phyloP scores from a whole-genome alignment of 2,797 vertebrate genomes.

The Periparus ater region DNA sequence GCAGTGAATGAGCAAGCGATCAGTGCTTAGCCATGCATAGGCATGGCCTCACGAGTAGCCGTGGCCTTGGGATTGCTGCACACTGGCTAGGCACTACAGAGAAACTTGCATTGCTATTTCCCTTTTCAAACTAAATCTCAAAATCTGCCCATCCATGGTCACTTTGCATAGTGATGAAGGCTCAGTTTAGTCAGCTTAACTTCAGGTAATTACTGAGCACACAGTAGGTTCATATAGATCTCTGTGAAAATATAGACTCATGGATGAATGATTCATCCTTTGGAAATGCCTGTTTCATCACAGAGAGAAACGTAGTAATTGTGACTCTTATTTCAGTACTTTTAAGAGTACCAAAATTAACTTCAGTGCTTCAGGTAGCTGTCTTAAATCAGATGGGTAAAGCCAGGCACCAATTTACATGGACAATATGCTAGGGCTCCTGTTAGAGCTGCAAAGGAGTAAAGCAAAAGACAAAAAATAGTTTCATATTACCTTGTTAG shows the following conservation, averaged over 20 bases:
- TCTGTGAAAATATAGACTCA: background rate
- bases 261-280: background rate
- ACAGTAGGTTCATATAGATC: background rate
- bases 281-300: background rate
- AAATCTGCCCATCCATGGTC: background rate
- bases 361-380: background rate
- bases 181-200: background rate
- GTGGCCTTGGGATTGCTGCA: background rate
- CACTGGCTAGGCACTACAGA: background rate
- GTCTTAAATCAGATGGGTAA: background rate
- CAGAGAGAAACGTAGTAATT: background rate
- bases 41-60: background rate
- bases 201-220: background rate
- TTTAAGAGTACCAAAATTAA: background rate
- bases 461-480: background rate
- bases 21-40: constrained; percentile 29
- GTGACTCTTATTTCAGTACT: background rate
- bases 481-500: background rate
- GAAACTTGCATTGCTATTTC: background rate
- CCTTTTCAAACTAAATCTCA: constrained; percentile 3
- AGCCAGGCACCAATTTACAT: background rate
- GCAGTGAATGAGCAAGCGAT: background rate
- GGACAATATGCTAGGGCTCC: background rate
- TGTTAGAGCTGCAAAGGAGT: background rate
- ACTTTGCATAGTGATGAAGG: background rate